These are phyloP conservation scores for Amphipyra tragopoginis DNA, from an alignment of 2,888 invertebrate genomes.

Conservation along the genomic window DNA sequence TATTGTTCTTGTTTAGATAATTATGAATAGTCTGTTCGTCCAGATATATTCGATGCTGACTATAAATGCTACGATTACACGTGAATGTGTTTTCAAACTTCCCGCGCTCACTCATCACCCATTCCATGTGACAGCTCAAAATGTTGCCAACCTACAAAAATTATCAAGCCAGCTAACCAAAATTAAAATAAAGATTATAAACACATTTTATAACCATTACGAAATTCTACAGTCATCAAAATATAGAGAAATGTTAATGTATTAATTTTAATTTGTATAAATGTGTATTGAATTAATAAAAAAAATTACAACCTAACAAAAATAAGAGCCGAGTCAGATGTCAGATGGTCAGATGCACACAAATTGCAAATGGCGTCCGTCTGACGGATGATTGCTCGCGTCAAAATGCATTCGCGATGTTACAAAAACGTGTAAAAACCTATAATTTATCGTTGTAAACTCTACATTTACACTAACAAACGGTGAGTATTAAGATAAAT, in stretches of 20 bases:
- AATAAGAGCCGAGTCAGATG: constrained; percentile 48
- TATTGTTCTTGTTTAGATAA: too few relatives aligned
- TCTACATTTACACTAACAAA: constrained; percentile 57
- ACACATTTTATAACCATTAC: background rate
- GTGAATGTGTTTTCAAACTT: constrained; percentile 8
- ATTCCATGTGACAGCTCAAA: constrained; percentile 17
- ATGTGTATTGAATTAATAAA: background rate
- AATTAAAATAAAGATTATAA: background rate
- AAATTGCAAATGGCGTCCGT: constrained; percentile 84
- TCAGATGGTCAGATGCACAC: constrained; percentile 49
- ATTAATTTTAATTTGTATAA: background rate
- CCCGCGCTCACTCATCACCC: constrained; percentile 11
- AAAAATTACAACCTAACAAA: constrained; percentile 31
- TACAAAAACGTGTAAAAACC: constrained; percentile 68
- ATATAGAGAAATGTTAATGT: background rate
- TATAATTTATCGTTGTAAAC: constrained; percentile 57
- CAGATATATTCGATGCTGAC: too few relatives aligned
- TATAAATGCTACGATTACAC: too few relatives aligned
- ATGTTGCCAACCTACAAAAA: constrained; percentile 32
- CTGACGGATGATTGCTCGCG: constrained; percentile 78
- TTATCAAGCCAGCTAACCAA: constrained; percentile 13
- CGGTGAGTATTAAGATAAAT: constrained; percentile 63
- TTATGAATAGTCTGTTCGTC: too few relatives aligned
- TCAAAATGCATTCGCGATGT: constrained; percentile 81
- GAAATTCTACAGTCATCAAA: background rate